Conservation (phyloP, 2,888 invertebrate genomes). For the Heteropelma amictum region DNA sequence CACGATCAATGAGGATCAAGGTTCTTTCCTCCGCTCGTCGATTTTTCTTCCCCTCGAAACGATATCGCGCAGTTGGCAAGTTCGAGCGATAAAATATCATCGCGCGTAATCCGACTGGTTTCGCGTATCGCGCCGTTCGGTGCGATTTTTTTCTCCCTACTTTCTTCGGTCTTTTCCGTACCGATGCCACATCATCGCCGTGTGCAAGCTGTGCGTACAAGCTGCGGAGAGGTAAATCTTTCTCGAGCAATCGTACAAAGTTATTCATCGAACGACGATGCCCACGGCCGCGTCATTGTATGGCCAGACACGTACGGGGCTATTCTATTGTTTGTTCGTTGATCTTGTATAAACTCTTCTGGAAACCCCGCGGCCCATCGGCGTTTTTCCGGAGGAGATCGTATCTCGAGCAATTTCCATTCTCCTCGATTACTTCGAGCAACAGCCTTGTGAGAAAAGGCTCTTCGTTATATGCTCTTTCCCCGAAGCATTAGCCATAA, state of each 20-base stretch:
- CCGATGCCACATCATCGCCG: not conserved
- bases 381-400: conserved; percentile 13
- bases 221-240: not conserved
- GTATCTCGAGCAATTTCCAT: conserved; percentile 24
- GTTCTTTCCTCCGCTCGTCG: no score
- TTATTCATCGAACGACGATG: conserved; percentile 63
- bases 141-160: conserved; percentile 1
- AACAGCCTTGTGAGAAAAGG: conserved; percentile 59
- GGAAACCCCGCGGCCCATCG: not conserved
- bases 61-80: conserved; percentile 51
- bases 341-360: not conserved
- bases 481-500: conserved; percentile 18
- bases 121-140: conserved; percentile 36
- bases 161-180: conserved; percentile 9
- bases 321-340: conserved; percentile 16
- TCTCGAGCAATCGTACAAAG: conserved; percentile 70
- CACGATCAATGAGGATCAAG: no score
- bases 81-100: conserved; percentile 67
- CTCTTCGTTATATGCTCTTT: not conserved
- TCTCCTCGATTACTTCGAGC: conserved; percentile 18
- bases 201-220: not conserved
- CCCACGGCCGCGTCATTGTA: conserved; percentile 6
- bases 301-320: not conserved
- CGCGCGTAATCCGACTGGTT: conserved; percentile 56
- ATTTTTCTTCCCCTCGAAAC: no score